Conservation (phyloP, 2,113 vertebrate species). For the Pituophis catenifer region DNA sequence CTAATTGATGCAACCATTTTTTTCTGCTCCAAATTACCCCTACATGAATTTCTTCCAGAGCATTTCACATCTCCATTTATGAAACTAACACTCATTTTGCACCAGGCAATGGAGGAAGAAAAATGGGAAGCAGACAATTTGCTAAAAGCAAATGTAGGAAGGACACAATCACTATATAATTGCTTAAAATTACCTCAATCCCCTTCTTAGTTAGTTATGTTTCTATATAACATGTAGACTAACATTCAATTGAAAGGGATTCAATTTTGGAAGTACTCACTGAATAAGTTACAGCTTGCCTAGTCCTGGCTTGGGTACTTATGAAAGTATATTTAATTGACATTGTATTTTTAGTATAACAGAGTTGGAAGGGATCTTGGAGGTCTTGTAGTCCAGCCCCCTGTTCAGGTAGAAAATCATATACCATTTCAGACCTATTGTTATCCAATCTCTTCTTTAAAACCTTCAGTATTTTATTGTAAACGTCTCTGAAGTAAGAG, state of each 20-base stretch:
- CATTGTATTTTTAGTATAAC: background rate
- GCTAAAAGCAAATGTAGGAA: background rate
- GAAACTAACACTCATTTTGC: background rate
- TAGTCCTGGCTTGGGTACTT: background rate
- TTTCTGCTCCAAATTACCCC: background rate
- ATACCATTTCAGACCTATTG: background rate
- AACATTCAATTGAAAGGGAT: background rate
- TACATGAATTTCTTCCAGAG: background rate
- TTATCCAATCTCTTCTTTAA: background rate
- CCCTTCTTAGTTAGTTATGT: background rate
- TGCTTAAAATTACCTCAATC: background rate
- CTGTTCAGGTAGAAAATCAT: background rate
- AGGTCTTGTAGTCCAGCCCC: background rate
- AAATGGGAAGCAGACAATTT: background rate
- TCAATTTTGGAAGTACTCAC: background rate
- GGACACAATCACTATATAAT: background rate
- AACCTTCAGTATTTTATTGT: background rate
- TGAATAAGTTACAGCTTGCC: background rate
- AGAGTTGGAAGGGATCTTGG: background rate
- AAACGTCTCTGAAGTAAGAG: background rate
- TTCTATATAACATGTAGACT: background rate
- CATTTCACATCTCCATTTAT: background rate
- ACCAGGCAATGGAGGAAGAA: background rate
- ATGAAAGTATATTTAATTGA: background rate
- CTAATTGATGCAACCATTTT: background rate